Base-by-base conservation (phyloP, 2,113 vertebrate species). In the Laticauda laticaudata region DNA sequence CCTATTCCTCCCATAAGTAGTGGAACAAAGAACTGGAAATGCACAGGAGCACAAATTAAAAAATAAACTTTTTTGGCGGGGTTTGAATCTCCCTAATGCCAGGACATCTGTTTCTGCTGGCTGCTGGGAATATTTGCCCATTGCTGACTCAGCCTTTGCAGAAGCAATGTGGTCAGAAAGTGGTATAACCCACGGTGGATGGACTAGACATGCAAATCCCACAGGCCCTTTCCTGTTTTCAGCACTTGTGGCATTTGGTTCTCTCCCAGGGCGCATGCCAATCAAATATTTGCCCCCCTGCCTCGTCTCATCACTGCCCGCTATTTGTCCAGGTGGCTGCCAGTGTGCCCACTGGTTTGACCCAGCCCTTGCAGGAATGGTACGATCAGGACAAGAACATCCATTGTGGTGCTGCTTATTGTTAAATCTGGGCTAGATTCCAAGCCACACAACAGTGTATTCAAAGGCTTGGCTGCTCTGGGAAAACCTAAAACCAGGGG, bases 111-210 rank as follows among this genome's bases (percentile, higher is more conserved):
- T 34, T 55, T 55, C 34, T 34, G 64, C 20, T 2, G 2, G 43
- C 26, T 24, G 59, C 26, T 12, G 75, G 75, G 15, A 39, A 81
- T 21, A 4, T 61, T 81, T 64, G 48, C 90, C 64, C 34, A 3
- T 54, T 24, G 64, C 64, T 91, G 90, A 91, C 64, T 91, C 90
- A 91, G 21, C 11, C 64, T 53, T 81, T 55, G 51, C 64, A 91
- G 64, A 53, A 90, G 75, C 14, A 29, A 81, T 81, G 90, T 55
- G 90, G 90, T 55, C 51, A 24, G n/a, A 81, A 81, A 34, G 51
- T 34, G 75, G 90, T 51, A 90, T 59, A 4, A n/a, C 2, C 59
- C 89, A 12, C 29, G 1, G n/a, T 54, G 64, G 75, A 6, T 5
- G 64, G 90, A 69, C 48, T 23, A 34, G 90, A 24, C 29, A 26